Percentiles rank a stretch among this genome's conserved stretches.
Evolutionary conservation across 2,113 vertebrate genomes (phyloP).

Genomic region (Campylomormyrus tamandua): DNA sequence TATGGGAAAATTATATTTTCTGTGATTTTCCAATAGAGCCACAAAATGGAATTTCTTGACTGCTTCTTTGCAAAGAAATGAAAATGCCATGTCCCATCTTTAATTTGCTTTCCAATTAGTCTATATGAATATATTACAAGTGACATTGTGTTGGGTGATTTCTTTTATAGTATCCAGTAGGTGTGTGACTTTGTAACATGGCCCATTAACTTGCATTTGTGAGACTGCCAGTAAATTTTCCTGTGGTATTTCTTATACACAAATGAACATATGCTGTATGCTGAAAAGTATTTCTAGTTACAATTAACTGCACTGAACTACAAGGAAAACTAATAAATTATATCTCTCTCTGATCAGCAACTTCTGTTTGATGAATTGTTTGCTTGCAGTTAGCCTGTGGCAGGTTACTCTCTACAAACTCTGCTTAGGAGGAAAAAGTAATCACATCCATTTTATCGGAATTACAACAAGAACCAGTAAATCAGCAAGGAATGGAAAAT

Average conservation of each 20-base stretch:
- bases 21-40: neutral
- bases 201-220: slow-evolving; percentile 35
- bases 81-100: slow-evolving; percentile 12
- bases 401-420: neutral
- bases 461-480: neutral
- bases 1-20: neutral
- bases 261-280: slow-evolving; percentile 19
- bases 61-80: neutral
- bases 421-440: neutral
- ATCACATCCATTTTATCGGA: neutral
- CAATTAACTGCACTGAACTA: neutral
- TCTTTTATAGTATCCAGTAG: slow-evolving; percentile 28
- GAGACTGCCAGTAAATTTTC: slow-evolving; percentile 22
- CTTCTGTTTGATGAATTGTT: neutral
- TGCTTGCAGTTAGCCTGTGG: neutral
- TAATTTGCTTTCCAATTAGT: slow-evolving; percentile 23
- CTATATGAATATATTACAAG: slow-evolving; percentile 24
- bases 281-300: slow-evolving; percentile 24
- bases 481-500: neutral
- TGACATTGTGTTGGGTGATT: slow-evolving; percentile 27
- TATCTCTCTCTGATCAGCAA: neutral
- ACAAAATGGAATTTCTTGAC: neutral
- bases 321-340: neutral
- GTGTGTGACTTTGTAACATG: slow-evolving; percentile 31
- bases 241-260: slow-evolving; percentile 22